Conservation (phyloP, 2,888 invertebrate species). For the Cosmopolites sordidus region DNA sequence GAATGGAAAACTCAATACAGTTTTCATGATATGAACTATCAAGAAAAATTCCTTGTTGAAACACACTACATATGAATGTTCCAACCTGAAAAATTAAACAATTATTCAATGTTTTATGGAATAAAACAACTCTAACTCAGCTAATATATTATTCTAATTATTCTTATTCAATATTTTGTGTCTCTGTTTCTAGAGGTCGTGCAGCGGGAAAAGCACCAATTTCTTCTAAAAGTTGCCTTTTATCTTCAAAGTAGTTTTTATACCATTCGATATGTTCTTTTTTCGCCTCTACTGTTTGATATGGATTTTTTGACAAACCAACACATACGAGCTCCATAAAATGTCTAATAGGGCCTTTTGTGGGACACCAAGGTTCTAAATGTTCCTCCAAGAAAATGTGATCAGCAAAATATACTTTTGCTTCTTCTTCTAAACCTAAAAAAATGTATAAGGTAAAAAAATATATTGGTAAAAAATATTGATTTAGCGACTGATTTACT, state of each 20-base stretch:
- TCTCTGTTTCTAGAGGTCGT: no score
- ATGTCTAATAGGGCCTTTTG: slow-evolving; percentile 83
- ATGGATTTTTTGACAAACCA: slow-evolving; percentile 92
- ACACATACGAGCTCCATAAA: slow-evolving; percentile 96
- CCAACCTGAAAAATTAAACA: no score
- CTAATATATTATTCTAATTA: no score
- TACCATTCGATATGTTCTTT: slow-evolving; percentile 89
- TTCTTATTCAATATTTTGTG: no score
- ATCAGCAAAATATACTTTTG: slow-evolving; percentile 77
- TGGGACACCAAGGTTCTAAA: slow-evolving; percentile 86
- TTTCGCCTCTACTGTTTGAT: slow-evolving; percentile 83
- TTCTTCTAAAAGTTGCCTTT: slow-evolving; percentile 66
- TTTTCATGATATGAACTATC: no score
- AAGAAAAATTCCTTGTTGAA: no score
- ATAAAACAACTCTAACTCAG: no score
- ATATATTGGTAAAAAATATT: background rate
- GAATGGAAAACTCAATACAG: no score
- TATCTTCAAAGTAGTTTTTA: slow-evolving; percentile 80
- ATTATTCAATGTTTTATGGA: no score
- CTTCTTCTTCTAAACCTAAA: slow-evolving; percentile 63
- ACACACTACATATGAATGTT: no score
- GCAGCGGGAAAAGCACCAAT: slow-evolving; percentile 56
- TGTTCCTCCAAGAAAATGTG: slow-evolving; percentile 90
- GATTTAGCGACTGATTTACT: background rate
- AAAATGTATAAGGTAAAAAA: slow-evolving; percentile 4